Conservation (phyloP, 2,888 invertebrate species). For the Matsumyia berberina region DNA sequence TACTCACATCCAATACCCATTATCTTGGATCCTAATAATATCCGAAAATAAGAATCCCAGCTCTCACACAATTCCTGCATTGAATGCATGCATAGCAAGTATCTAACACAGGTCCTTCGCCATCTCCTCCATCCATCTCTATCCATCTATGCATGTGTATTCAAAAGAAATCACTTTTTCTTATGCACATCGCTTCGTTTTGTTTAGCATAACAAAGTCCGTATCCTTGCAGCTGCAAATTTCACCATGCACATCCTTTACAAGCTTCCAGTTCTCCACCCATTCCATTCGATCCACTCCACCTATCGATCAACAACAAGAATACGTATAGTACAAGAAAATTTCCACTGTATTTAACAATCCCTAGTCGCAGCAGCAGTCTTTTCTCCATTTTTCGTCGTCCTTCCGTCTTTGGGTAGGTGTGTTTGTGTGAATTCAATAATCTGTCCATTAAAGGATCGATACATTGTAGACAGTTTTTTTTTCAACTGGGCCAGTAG, state of each 20-base stretch:
- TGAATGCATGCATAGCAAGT: conserved; percentile 17
- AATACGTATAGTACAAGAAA: conserved; percentile 66
- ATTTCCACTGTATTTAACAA: conserved; percentile 73
- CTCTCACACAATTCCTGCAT: conserved; percentile 5
- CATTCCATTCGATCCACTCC: background rate
- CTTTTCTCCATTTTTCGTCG: conserved; percentile 3
- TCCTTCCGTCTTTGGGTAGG: conserved; percentile 28
- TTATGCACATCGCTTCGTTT: conserved; percentile 50
- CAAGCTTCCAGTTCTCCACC: conserved; percentile 7
- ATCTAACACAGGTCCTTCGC: conserved; percentile 15
- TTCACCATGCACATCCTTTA: conserved; percentile 48
- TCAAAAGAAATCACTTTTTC: conserved; percentile 66
- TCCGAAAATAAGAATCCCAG: conserved; percentile 40
- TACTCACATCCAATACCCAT: conserved; percentile 59
- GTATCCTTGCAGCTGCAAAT: conserved; percentile 50
- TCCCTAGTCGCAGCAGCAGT: conserved; percentile 26
- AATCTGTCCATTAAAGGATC: conserved; percentile 74
- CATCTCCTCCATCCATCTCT: conserved; percentile 30
- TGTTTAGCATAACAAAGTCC: conserved; percentile 59
- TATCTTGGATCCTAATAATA: conserved; percentile 58
- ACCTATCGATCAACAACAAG: conserved; percentile 67
- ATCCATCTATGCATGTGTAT: conserved; percentile 38
- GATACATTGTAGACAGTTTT: conserved; percentile 52
- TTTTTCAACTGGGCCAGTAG: conserved; percentile 37
- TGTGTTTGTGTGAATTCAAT: conserved; percentile 65